Conservation (phyloP, 2,888 invertebrate genomes). For the Leucania comma region DNA sequence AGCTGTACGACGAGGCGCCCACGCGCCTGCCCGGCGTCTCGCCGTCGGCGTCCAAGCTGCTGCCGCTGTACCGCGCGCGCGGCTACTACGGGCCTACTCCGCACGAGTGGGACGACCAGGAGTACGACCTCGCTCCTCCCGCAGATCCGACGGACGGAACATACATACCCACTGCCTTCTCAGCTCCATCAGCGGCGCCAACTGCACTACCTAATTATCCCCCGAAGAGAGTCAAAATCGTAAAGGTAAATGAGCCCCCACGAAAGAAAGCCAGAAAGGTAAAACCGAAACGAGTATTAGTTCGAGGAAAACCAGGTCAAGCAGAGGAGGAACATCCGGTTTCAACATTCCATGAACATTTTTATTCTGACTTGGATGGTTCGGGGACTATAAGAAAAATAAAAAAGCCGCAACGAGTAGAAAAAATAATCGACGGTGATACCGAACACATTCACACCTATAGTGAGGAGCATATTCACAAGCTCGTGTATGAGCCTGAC, state of each 20-base stretch:
- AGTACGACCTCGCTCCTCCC: slow-evolving; percentile 80
- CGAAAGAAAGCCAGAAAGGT: slow-evolving; percentile 82
- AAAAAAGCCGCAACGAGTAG: slow-evolving; percentile 86
- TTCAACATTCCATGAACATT: slow-evolving; percentile 86
- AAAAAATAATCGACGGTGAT: slow-evolving; percentile 89
- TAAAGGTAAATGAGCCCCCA: slow-evolving; percentile 81
- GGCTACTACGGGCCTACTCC: slow-evolving; percentile 87
- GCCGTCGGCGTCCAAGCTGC: slow-evolving; percentile 80
- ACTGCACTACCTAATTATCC: slow-evolving; percentile 68
- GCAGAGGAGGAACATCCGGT: slow-evolving; percentile 85
- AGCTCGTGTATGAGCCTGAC: slow-evolving; percentile 79
- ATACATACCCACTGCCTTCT: slow-evolving; percentile 75
- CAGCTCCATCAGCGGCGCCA: slow-evolving; percentile 69
- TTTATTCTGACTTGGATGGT: slow-evolving; percentile 87
- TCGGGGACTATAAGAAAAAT: slow-evolving; percentile 85
- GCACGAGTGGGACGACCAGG: slow-evolving; percentile 81
- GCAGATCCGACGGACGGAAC: slow-evolving; percentile 75
- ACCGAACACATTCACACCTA: slow-evolving; percentile 89
- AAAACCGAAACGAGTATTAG: slow-evolving; percentile 81
- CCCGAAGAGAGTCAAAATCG: slow-evolving; percentile 82
- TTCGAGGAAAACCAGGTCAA: slow-evolving; percentile 73
- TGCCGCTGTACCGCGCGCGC: slow-evolving; percentile 86
- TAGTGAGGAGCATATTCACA: slow-evolving; percentile 88
- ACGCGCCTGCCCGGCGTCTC: slow-evolving; percentile 72
- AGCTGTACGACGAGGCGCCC: slow-evolving; percentile 80